Percentiles rank a stretch among this genome's conserved stretches.
phyloP scores from a whole-genome alignment of 2,888 invertebrate species.

The Neuroscelio doddi region DNA sequence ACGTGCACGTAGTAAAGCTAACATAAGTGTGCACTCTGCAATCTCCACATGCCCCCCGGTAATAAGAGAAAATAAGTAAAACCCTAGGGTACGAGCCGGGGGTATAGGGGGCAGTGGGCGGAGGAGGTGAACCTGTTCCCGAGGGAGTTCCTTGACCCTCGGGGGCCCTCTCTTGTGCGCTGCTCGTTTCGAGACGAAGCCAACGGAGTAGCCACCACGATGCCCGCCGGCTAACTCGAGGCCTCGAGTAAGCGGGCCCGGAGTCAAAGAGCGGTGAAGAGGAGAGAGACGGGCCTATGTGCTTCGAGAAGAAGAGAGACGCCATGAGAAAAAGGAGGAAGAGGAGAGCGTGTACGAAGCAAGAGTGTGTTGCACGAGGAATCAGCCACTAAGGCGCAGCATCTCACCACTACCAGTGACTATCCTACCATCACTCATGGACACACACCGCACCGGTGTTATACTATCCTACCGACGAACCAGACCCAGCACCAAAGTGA shows the following conservation, averaged over 20 bases:
- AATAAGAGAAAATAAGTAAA: constrained; percentile 68
- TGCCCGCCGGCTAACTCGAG: constrained; percentile 63
- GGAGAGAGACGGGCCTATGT: constrained; percentile 29
- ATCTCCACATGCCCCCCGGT: constrained; percentile 58
- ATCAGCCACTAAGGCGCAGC: constrained; percentile 51
- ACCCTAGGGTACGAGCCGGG: constrained; percentile 64
- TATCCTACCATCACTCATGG: background rate
- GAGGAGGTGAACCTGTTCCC: constrained; percentile 72
- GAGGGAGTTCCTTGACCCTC: constrained; percentile 72
- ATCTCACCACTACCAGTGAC: constrained; percentile 59
- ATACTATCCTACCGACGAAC: constrained; percentile 10
- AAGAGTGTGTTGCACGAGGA: constrained; percentile 36
- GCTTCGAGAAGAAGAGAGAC: constrained; percentile 23
- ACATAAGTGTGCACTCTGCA: constrained; percentile 36
- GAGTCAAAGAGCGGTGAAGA: constrained; percentile 26
- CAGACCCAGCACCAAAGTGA: constrained; percentile 33
- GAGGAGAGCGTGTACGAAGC: constrained; percentile 23
- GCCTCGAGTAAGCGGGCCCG: constrained; percentile 52
- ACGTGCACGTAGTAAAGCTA: constrained; percentile 34
- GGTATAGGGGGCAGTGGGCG: constrained; percentile 62
- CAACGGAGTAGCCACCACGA: constrained; percentile 64
- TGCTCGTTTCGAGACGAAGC: constrained; percentile 55
- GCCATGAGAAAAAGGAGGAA: constrained; percentile 36
- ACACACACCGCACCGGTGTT: background rate
- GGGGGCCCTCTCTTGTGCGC: constrained; percentile 56